These are phyloP conservation scores for Mormyrus lacerda DNA, from an alignment of 2,113 vertebrate genomes.

Conservation along the genomic window DNA sequence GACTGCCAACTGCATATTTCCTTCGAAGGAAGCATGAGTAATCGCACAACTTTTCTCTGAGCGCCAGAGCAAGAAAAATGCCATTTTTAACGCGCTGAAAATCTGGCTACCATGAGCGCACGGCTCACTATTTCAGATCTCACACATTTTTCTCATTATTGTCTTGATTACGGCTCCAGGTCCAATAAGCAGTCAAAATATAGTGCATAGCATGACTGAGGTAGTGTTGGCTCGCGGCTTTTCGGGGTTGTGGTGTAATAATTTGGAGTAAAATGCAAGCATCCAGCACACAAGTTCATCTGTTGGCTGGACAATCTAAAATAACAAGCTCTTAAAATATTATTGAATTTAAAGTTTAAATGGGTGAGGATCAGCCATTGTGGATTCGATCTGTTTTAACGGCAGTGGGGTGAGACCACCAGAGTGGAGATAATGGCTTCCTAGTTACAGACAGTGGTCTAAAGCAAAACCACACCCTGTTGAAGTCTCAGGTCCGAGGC, in stretches of 20 bases:
- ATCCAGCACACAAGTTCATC: background rate
- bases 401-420: background rate
- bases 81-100: background rate
- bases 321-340: background rate
- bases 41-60: background rate
- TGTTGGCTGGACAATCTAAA: background rate
- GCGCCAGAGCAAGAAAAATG: background rate
- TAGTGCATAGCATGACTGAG: background rate
- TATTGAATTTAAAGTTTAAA: background rate
- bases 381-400: background rate
- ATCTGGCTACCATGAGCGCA: background rate
- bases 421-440: background rate
- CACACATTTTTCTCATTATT: constrained; percentile 13
- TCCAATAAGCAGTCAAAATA: background rate
- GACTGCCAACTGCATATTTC: background rate
- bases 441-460: background rate
- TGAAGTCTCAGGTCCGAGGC: background rate
- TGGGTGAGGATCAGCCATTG: background rate
- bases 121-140: background rate
- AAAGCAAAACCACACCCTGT: background rate
- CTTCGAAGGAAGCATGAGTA: background rate
- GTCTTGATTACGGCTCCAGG: background rate
- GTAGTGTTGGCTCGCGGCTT: background rate
- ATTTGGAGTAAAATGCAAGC: background rate
- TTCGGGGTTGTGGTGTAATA: background rate